phyloP scores from a whole-genome alignment of 2,113 vertebrate species.

The Miniopterus natalensis region DNA sequence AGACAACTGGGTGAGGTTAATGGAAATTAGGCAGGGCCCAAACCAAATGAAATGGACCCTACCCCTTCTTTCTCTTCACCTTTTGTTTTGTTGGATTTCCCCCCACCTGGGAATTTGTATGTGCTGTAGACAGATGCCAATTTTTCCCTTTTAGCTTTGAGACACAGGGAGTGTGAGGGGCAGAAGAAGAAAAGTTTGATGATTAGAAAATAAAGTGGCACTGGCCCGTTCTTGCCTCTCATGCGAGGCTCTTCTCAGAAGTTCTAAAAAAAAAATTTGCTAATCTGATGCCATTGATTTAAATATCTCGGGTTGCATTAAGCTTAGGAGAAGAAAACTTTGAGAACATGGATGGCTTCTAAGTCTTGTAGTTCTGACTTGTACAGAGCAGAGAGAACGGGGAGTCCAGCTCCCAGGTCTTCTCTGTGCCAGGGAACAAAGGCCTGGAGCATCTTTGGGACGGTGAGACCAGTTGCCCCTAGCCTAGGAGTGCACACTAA shows the following conservation, averaged over 20 bases:
- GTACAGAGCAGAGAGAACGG: background rate
- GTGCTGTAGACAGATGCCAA: background rate
- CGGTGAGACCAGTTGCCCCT: background rate
- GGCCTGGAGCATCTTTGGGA: background rate
- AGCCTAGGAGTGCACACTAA: background rate
- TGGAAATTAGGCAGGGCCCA: background rate
- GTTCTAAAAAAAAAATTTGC: background rate
- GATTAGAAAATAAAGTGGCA: background rate
- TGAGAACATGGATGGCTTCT: background rate
- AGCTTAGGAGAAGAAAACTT: conserved; percentile 22
- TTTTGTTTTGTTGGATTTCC: background rate
- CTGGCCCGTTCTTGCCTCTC: background rate
- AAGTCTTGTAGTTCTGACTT: background rate
- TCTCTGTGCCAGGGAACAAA: background rate
- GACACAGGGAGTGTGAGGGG: background rate
- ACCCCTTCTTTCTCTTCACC: conserved; percentile 13
- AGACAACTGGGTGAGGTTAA: background rate
- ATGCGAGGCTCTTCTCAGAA: background rate
- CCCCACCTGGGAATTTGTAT: background rate
- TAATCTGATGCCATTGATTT: background rate
- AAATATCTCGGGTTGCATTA: background rate
- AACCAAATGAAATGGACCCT: background rate
- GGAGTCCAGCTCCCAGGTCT: background rate
- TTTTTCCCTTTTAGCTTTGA: background rate
- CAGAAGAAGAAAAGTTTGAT: background rate